phyloP scores from a whole-genome alignment of 2,113 vertebrate species.

The Salvelinus alpinus region DNA sequence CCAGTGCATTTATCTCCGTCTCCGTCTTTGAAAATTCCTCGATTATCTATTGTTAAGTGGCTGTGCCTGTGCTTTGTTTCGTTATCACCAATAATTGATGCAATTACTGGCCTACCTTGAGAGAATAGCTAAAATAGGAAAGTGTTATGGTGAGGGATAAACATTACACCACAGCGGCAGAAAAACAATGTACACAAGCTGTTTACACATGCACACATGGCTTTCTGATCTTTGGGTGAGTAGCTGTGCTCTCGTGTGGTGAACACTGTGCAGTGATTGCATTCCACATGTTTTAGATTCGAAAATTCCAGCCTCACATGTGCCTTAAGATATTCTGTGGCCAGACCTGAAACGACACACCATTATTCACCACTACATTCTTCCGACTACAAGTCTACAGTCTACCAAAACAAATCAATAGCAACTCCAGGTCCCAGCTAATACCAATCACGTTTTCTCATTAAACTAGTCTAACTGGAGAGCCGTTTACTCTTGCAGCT shows the following conservation, averaged over 20 bases:
- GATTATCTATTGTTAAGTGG: slow-evolving; percentile 29
- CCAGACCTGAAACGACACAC: slow-evolving; percentile 13
- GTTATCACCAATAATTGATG: slow-evolving; percentile 41
- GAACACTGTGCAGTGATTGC: slow-evolving; percentile 5
- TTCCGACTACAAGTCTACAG: slow-evolving; percentile 28
- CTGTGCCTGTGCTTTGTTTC: slow-evolving; percentile 10
- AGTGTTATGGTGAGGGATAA: background rate
- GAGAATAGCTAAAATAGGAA: slow-evolving; percentile 6
- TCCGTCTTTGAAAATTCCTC: slow-evolving; percentile 18
- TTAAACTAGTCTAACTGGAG: slow-evolving; percentile 28
- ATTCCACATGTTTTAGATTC: background rate
- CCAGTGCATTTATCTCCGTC: background rate
- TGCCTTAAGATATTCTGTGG: background rate
- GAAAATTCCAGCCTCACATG: background rate
- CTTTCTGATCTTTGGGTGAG: slow-evolving; percentile 23
- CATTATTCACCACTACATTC: slow-evolving; percentile 19
- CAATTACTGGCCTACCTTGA: slow-evolving; percentile 45
- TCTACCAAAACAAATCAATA: slow-evolving; percentile 46
- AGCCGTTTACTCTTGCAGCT: slow-evolving; percentile 25
- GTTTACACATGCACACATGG: slow-evolving; percentile 17
- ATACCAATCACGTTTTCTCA: slow-evolving; percentile 44
- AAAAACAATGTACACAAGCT: slow-evolving; percentile 11
- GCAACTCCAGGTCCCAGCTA: slow-evolving; percentile 23
- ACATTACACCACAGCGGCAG: background rate
- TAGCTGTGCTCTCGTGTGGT: slow-evolving; percentile 9